A percentile compares a stretch with the other conserved stretches of the same genome.
These are phyloP conservation scores for Characodon lateralis DNA, from an alignment of 2,797 vertebrate species.

Conservation along the genomic window DNA sequence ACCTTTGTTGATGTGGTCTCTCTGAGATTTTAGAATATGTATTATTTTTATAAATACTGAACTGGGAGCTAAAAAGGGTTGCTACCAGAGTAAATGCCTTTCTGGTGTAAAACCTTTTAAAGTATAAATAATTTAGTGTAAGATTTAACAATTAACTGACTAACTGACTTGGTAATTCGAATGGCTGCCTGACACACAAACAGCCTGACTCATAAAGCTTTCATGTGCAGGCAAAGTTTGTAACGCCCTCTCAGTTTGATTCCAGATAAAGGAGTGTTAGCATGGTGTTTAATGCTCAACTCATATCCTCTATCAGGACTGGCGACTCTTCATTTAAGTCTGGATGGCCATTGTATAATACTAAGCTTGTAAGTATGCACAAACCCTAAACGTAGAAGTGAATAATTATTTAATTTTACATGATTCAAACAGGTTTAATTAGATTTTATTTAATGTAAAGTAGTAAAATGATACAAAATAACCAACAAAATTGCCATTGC, in stretches of 20 bases:
- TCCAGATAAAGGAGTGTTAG: slow-evolving; percentile 25
- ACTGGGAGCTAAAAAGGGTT: too few species aligned
- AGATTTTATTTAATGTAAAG: background rate
- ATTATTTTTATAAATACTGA: too few species aligned
- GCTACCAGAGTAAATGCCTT: too few species aligned
- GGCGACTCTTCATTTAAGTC: slow-evolving; percentile 19
- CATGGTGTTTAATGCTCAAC: slow-evolving; percentile 11
- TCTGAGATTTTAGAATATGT: slow-evolving; percentile 12
- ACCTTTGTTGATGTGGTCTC: slow-evolving; percentile 25
- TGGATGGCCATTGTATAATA: background rate
- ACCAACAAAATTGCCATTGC: too few species aligned
- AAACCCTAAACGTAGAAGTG: too few species aligned
- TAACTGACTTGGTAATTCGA: background rate
- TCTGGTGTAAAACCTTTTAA: background rate
- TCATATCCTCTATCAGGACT: slow-evolving; percentile 35
- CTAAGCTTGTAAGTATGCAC: too few species aligned
- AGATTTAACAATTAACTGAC: background rate
- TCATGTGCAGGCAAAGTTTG: background rate
- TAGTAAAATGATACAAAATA: too few species aligned
- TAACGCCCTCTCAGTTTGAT: background rate
- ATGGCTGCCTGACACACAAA: background rate
- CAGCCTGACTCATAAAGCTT: background rate
- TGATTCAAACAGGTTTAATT: background rate
- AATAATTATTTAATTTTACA: background rate
- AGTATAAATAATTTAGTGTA: background rate